Conservation (phyloP, 2,113 vertebrate species). For the Alouatta palliata region DNA sequence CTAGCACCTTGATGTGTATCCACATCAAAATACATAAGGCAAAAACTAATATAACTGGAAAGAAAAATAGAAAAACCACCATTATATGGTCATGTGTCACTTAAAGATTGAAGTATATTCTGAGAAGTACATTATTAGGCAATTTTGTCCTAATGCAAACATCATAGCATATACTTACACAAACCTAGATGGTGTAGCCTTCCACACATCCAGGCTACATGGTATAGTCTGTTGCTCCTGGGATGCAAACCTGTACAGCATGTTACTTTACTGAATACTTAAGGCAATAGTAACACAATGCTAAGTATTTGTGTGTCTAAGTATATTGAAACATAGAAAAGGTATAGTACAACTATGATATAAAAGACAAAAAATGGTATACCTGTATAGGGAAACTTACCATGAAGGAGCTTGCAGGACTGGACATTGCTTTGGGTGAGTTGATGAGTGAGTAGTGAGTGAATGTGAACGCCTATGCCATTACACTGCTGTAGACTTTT, state of each 20-base stretch:
- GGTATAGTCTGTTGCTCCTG: neutral
- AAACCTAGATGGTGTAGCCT: neutral
- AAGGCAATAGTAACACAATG: neutral
- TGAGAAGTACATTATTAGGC: neutral
- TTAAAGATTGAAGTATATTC: neutral
- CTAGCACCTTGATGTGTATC: neutral
- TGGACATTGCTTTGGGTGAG: neutral
- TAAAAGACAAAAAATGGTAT: neutral
- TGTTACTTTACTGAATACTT: neutral
- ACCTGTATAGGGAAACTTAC: neutral
- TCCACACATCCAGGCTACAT: neutral
- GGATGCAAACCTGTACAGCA: neutral
- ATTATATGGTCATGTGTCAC: neutral
- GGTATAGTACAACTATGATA: neutral
- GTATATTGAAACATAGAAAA: neutral
- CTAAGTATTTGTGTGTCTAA: neutral
- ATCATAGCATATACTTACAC: neutral
- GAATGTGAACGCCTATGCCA: neutral
- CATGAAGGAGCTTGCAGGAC: neutral
- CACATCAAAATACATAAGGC: neutral
- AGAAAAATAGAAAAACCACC: neutral
- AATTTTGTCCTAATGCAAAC: neutral
- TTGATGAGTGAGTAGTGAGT: neutral
- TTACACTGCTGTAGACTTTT: neutral
- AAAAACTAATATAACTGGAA: neutral